Conservation (phyloP, 2,888 invertebrate species). For the Tricholauxania praeusta region DNA sequence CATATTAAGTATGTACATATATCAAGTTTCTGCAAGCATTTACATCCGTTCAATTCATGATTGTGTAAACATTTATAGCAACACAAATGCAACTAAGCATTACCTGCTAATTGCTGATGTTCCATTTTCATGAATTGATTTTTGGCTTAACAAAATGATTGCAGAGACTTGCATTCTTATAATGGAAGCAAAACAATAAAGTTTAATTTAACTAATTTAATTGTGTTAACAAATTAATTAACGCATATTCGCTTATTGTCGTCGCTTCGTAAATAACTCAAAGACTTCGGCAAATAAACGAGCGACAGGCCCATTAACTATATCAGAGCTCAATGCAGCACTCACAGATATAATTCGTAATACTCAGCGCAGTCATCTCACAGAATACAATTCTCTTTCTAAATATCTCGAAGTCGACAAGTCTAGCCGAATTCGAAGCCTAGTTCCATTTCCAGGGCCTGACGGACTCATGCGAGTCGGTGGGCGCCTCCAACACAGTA, state of each 20-base stretch:
- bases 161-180: too few relatives aligned
- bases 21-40: too few relatives aligned
- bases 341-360: not conserved
- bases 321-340: not conserved
- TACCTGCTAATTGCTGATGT: too few relatives aligned
- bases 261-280: not conserved
- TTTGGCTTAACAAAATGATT: too few relatives aligned
- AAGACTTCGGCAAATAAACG: not conserved
- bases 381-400: not conserved
- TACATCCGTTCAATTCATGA: too few relatives aligned
- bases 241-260: not conserved
- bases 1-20: too few relatives aligned
- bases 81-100: too few relatives aligned
- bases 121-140: too few relatives aligned
- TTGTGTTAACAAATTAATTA: too few relatives aligned
- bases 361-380: constrained; percentile 6
- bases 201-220: too few relatives aligned
- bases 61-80: too few relatives aligned
- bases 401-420: not conserved
- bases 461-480: constrained; percentile 7
- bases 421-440: not conserved
- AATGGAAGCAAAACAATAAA: too few relatives aligned
- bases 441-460: not conserved
- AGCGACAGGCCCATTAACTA: not conserved
- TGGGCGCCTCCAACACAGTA: constrained; percentile 1